Conservation (phyloP, 2,113 vertebrate species). For the Engraulis encrasicolus region DNA sequence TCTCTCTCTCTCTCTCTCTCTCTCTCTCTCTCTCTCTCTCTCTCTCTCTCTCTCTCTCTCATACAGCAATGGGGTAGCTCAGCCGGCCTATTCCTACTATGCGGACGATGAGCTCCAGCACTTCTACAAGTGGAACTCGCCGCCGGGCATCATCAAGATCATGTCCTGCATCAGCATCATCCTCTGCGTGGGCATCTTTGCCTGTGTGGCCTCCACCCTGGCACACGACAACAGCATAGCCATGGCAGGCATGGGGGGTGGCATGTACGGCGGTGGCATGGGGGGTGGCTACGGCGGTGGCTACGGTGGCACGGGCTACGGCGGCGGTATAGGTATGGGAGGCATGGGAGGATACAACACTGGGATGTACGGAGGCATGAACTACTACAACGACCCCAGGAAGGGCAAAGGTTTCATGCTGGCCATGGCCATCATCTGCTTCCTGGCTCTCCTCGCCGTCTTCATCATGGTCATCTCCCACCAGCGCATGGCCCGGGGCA, state of each 20-base stretch:
- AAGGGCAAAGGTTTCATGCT: slow-evolving; percentile 86
- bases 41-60: background rate
- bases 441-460: slow-evolving; percentile 73
- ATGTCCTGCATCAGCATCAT: slow-evolving; percentile 79
- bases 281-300: slow-evolving; percentile 53
- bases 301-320: slow-evolving; percentile 37
- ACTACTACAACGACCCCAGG: slow-evolving; percentile 82
- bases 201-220: slow-evolving; percentile 88
- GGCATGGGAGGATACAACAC: slow-evolving; percentile 56
- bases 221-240: slow-evolving; percentile 78
- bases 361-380: slow-evolving; percentile 72
- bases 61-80: slow-evolving; percentile 49
- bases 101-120: slow-evolving; percentile 88
- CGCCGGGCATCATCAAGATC: slow-evolving; percentile 87
- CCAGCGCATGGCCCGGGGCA: slow-evolving; percentile 70
- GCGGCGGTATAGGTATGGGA: slow-evolving; percentile 45
- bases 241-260: slow-evolving; percentile 59
- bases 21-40: background rate
- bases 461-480: slow-evolving; percentile 83
- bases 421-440: slow-evolving; percentile 81
- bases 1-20: background rate
- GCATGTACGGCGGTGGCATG: slow-evolving; percentile 34
- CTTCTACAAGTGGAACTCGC: slow-evolving; percentile 88
- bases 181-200: slow-evolving; percentile 84
- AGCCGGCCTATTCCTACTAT: slow-evolving; percentile 88